Conservation (phyloP, 2,113 vertebrate species). For the Gadus chalcogrammus region DNA sequence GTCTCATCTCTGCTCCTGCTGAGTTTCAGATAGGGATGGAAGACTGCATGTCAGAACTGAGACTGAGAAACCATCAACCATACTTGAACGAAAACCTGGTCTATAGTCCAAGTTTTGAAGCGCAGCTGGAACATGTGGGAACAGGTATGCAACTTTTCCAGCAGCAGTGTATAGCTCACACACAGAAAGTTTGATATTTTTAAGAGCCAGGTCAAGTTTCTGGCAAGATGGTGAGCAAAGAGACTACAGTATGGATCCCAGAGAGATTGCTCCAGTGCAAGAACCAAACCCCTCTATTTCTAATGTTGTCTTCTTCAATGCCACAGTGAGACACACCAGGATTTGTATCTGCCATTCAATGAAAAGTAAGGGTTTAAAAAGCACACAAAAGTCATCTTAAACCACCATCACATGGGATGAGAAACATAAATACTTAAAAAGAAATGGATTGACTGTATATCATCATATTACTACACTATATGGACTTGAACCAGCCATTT, state of each 20-base stretch:
- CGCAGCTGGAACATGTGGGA: slow-evolving; percentile 18
- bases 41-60: not conserved
- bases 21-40: not conserved
- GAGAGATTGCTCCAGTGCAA: slow-evolving; percentile 18
- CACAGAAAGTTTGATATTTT: slow-evolving; percentile 40
- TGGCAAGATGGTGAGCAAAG: slow-evolving; percentile 18
- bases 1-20: not conserved
- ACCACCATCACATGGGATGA: too few relatives aligned
- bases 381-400: too few relatives aligned
- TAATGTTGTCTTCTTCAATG: too few relatives aligned
- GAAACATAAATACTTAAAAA: too few relatives aligned
- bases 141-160: slow-evolving; percentile 14
- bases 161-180: slow-evolving; percentile 32
- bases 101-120: slow-evolving; percentile 20
- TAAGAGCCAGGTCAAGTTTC: slow-evolving; percentile 11
- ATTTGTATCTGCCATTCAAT: too few relatives aligned
- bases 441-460: too few relatives aligned
- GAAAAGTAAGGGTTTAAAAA: too few relatives aligned
- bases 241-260: slow-evolving; percentile 26
- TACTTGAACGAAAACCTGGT: slow-evolving; percentile 22
- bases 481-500: too few relatives aligned
- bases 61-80: slow-evolving; percentile 1
- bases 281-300: too few relatives aligned
- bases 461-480: too few relatives aligned
- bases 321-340: too few relatives aligned